Percentiles rank a stretch among this genome's conserved stretches.
Conservation (phyloP, 2,888 invertebrate species). For the Neoascia interrupta region DNA sequence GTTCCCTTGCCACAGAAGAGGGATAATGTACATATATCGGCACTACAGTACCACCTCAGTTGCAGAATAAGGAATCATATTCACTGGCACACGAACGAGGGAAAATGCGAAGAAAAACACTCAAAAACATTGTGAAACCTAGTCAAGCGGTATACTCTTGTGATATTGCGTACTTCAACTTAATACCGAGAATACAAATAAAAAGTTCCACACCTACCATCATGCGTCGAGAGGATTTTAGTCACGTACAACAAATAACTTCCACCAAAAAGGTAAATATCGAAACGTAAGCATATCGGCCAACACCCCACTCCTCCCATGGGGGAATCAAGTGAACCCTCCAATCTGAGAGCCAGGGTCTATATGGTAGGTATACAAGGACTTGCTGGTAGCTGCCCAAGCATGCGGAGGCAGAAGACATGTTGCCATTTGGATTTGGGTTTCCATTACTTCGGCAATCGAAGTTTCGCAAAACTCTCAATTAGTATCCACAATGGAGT, state of each 20-base stretch:
- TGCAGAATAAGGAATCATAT: no score
- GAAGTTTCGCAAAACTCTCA: slow-evolving; percentile 66
- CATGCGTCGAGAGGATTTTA: slow-evolving; percentile 37
- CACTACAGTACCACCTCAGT: no score
- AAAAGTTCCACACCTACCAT: slow-evolving; percentile 9
- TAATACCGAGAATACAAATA: slow-evolving; percentile 54
- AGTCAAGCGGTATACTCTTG: slow-evolving; percentile 48
- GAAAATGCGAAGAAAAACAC: neutral
- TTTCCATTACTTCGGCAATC: slow-evolving; percentile 58
- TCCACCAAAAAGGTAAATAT: slow-evolving; percentile 57
- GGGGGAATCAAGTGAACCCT: slow-evolving; percentile 7
- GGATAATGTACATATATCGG: no score
- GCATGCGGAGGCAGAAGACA: no score
- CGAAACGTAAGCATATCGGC: slow-evolving; percentile 49
- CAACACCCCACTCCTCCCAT: slow-evolving; percentile 13
- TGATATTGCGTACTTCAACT: slow-evolving; percentile 64
- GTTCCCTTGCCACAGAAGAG: no score
- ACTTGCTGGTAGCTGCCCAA: no score
- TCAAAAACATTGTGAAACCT: slow-evolving; percentile 30
- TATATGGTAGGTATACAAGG: no score
- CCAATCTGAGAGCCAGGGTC: slow-evolving; percentile 26
- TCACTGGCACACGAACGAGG: no score
- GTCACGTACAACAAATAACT: slow-evolving; percentile 66
- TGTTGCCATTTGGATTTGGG: slow-evolving; percentile 16
- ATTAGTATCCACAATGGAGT: slow-evolving; percentile 62